A percentile compares a stretch with the other conserved stretches of the same genome.
Conservation (phyloP, 2,797 vertebrate species). For the Petrocephalus schoutedeni region DNA sequence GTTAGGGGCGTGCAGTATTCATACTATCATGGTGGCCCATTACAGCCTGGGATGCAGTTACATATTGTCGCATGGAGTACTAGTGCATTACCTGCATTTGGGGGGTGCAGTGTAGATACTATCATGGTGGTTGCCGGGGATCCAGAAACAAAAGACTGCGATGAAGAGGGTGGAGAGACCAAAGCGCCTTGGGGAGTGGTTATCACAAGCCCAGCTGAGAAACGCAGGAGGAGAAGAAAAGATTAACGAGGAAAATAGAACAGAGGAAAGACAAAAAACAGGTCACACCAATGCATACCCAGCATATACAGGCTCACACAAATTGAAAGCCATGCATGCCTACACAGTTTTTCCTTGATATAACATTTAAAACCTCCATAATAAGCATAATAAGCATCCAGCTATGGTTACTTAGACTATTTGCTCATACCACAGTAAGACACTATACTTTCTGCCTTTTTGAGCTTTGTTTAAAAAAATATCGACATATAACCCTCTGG, state of each 20-base stretch:
- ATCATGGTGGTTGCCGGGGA: slow-evolving; percentile 80
- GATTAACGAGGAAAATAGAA: background rate
- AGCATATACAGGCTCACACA: background rate
- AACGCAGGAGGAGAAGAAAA: slow-evolving; percentile 40
- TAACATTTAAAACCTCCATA: background rate
- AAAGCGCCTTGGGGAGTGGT: slow-evolving; percentile 88
- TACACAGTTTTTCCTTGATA: background rate
- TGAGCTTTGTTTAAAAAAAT: slow-evolving; percentile 6
- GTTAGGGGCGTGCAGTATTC: no score
- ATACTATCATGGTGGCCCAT: background rate
- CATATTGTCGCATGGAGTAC: slow-evolving; percentile 8
- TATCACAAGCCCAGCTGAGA: slow-evolving; percentile 85
- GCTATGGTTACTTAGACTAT: background rate
- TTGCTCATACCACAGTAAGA: background rate
- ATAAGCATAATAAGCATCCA: background rate
- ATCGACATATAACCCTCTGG: background rate
- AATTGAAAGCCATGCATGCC: background rate
- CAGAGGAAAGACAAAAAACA: background rate
- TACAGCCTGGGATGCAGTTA: background rate
- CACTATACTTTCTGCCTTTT: background rate
- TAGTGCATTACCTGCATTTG: slow-evolving; percentile 70
- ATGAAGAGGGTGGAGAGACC: slow-evolving; percentile 79
- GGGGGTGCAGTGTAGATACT: slow-evolving; percentile 80
- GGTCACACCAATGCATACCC: background rate
- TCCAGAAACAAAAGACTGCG: slow-evolving; percentile 77